Evolutionary conservation across 2,113 vertebrate species (phyloP).

Genomic region (Lasiurus cinereus): DNA sequence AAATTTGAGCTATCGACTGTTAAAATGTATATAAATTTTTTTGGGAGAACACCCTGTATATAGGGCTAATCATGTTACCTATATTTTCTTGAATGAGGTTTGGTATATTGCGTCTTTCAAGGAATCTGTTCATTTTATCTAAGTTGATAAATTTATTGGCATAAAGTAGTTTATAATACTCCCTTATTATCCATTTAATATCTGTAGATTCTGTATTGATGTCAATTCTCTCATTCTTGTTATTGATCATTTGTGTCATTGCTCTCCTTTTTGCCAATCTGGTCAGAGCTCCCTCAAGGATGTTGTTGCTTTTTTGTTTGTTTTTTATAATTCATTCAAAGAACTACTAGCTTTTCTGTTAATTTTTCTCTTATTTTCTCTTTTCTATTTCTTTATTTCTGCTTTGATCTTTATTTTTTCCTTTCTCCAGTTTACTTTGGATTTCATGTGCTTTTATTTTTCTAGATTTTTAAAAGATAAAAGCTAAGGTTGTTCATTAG

Average conservation of each 20-base stretch:
- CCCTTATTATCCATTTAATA: not conserved
- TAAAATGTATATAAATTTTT: no score
- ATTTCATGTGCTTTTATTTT: not conserved
- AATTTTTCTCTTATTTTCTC: not conserved
- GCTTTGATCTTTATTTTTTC: not conserved
- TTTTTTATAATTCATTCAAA: not conserved
- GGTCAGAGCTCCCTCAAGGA: not conserved
- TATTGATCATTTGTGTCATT: not conserved
- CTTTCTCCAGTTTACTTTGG: not conserved
- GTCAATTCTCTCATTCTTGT: not conserved
- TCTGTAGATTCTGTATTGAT: not conserved
- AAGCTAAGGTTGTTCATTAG: constrained; percentile 1
- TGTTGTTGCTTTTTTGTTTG: not conserved
- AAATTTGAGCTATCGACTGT: no score
- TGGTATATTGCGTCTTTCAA: not conserved
- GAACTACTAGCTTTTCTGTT: not conserved
- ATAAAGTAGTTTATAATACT: not conserved
- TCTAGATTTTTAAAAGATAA: not conserved
- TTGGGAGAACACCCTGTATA: not conserved
- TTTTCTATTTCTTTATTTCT: constrained; percentile 43
- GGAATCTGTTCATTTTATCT: not conserved
- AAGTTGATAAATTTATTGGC: not conserved
- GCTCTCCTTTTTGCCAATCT: not conserved
- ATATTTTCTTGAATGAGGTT: not conserved
- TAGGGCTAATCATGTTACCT: not conserved